Evolutionary conservation across 2,888 invertebrate genomes (phyloP), one percentile per base, ranked within the genome.

Genomic region (Silvanus unidentatus): DNA sequence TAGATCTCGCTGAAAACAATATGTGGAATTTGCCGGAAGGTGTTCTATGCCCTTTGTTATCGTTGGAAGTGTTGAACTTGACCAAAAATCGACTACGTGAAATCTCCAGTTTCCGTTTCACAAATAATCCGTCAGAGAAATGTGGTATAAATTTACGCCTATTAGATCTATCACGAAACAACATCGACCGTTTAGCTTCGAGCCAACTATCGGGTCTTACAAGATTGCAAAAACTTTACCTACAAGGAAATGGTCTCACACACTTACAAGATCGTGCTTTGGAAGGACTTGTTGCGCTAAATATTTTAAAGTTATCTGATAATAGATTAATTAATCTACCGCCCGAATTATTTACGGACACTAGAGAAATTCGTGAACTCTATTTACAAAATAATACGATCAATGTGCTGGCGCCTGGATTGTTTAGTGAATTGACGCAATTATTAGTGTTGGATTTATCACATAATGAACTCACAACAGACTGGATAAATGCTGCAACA

Each of bases 331-430:
- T 81, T 48, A 86, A 84, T 64, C 75, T 92, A 52, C 90, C 91
- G 14, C 86, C 88, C 1, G 87, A 88, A 68, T 74, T 92, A 43
- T 88, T 92, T 67, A 77, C 83, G 60, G 88, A 88, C 63, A 81
- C 86, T 29, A 78, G 83, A 58, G 84, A 86, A 53, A 74, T 90
- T 36, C 83, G 84, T 69, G 88, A 89, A 72, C 81, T 90, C 63
- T 86, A 88, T 68, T 72, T 90, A 44, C 84, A 85, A 63, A 89
- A 89, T 68, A 91, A 91, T 70, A 84, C 86, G 29, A 81, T 91
- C 47, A 84, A 84, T 59, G 87, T 88, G 11, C 72, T 90, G 28
- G 88, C 88, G 39, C 87, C 88, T 8, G 88, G 87, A 15, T 73
- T 90, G 47, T 88, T 91, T 64, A 79, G 82, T 61, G 86, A 86